Percentiles rank a stretch among this genome's conserved stretches.
Evolutionary conservation across 2,888 invertebrate genomes (phyloP).

Genomic region (Galerucella pusilla): DNA sequence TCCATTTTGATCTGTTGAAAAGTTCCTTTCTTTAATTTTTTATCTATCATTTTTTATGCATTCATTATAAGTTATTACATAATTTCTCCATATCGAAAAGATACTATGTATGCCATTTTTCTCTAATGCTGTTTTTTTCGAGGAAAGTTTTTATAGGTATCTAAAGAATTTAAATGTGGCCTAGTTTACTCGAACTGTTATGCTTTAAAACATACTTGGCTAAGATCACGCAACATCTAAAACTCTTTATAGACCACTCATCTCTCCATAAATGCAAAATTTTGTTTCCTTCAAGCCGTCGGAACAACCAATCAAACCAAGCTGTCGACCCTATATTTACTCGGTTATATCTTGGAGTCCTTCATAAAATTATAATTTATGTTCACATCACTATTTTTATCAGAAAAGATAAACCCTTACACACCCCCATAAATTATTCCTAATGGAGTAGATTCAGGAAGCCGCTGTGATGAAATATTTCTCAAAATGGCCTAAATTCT

Average conservation of each 20-base stretch:
- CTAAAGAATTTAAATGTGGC: background rate
- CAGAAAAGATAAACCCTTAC: slow-evolving; percentile 56
- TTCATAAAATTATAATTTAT: slow-evolving; percentile 39
- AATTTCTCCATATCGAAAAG: too few relatives aligned
- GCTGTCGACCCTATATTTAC: slow-evolving; percentile 29
- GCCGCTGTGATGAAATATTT: slow-evolving; percentile 55
- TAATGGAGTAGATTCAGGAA: slow-evolving; percentile 52
- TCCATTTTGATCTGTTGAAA: too few relatives aligned
- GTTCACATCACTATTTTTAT: slow-evolving; percentile 40
- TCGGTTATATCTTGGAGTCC: slow-evolving; percentile 29
- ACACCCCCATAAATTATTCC: slow-evolving; percentile 55
- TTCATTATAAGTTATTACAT: too few relatives aligned
- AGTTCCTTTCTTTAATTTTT: too few relatives aligned
- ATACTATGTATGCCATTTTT: too few relatives aligned
- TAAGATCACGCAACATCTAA: background rate
- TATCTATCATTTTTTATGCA: too few relatives aligned
- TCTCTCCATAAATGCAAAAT: slow-evolving; percentile 26
- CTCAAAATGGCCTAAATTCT: slow-evolving; percentile 52
- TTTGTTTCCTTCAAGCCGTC: slow-evolving; percentile 14
- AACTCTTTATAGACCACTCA: slow-evolving; percentile 6
- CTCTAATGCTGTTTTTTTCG: too few relatives aligned
- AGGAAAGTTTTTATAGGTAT: background rate
- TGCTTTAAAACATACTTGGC: background rate
- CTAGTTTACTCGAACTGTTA: background rate
- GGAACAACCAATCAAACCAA: slow-evolving; percentile 23